Evolutionary conservation across 1,140 invertebrate species (phyloP).

Genomic region (Rhopalosiphum maidis): DNA sequence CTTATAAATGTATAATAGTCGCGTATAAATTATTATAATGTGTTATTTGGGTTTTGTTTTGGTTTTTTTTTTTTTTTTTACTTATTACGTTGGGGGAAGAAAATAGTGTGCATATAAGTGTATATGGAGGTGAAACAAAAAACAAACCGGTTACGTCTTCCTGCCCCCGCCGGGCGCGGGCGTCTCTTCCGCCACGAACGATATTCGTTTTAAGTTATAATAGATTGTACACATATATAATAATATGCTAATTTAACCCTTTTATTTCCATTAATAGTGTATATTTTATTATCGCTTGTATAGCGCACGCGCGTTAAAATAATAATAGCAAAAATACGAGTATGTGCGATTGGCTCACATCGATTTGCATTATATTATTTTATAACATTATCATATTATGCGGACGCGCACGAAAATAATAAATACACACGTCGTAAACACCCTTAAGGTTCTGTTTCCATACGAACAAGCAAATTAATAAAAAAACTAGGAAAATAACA

Average conservation of each 20-base stretch:
- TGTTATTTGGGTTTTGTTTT: conserved; percentile 14
- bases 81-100: not conserved
- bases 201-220: not conserved
- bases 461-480: no score
- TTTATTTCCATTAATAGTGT: not conserved
- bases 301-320: not conserved
- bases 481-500: no score
- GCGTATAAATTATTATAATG: not conserved
- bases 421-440: not conserved
- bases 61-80: conserved; percentile 6
- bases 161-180: conserved; percentile 31
- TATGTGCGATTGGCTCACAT: not conserved
- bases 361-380: not conserved
- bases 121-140: not conserved
- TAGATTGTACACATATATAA: not conserved
- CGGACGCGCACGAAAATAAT: no score
- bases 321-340: not conserved
- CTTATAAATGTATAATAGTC: not conserved
- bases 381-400: not conserved
- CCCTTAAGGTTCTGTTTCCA: no score
- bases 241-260: not conserved
- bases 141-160: conserved; percentile 46
- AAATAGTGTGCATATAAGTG: not conserved
- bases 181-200: conserved; percentile 36
- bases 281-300: not conserved